Base-by-base conservation (phyloP, 2,113 vertebrate species). In the Electrona antarctica region DNA sequence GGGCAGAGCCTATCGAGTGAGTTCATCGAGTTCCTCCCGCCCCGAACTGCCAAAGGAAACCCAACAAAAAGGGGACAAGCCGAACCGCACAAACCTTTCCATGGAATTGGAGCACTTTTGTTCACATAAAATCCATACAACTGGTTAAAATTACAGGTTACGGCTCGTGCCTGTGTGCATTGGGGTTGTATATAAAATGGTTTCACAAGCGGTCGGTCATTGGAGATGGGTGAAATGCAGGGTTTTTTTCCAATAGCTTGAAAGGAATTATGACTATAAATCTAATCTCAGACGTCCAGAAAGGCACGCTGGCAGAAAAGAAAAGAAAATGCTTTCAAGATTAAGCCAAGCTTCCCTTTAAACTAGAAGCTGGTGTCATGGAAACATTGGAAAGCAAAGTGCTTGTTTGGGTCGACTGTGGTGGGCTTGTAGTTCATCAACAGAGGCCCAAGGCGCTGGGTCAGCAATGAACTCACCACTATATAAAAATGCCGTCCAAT, bases 11-110 rank as follows among this genome's bases (percentile, higher is more conserved):
- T 59, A 58, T 79, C 33, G 71, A 7, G 13, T 77, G 83, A 76
- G 85, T 87, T 88, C 88, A 84, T 54, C 0, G 76, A 81, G 88
- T 90, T 90, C 5, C 77, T 80, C 65, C 70, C 3, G 63, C 76
- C 29, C 33, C 61, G 61, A 71, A 73, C 77, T 77, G 76, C 74
- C 79, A 82, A 82, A 6, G 56, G 47, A 82, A 86, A 87, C 76
- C 33, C 74, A 77, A 81, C 78, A 57, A 85, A 86, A 85, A 3
- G 52, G 54, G 75, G 69, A 84, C 76, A 82, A 80, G 21, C 21
- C 2, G 21, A 41, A 81, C 75, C 69, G 14, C 73, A 66, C 62
- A 84, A 78, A 73, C 63, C 69, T 75, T 80, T 60, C 61, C 55
- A 71, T 73, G 72, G 72, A 78, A 75, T 77, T 60, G 51, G 67